Conservation (phyloP, 2,113 vertebrate species). For the Tympanuchus pallidicinctus region DNA sequence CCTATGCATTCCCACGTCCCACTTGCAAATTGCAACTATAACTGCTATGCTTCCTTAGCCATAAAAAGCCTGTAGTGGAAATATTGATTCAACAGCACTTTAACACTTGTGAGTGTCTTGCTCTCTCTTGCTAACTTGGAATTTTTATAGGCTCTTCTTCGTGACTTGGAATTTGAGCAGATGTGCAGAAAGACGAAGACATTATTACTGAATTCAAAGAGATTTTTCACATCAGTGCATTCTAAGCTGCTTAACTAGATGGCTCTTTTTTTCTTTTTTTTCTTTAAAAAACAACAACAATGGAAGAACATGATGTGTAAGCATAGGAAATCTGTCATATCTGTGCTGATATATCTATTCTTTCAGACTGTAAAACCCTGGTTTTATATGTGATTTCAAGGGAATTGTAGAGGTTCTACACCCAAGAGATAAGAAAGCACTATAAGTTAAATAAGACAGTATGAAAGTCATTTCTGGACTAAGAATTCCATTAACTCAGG, state of each 20-base stretch:
- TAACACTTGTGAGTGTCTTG: neutral
- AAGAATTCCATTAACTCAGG: neutral
- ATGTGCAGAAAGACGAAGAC: neutral
- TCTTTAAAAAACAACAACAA: neutral
- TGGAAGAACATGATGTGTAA: neutral
- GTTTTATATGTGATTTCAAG: neutral
- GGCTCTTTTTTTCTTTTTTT: neutral
- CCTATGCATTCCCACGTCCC: rapidly evolving
- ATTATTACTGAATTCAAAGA: neutral
- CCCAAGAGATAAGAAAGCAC: neutral
- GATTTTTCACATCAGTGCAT: slow-evolving; percentile 22
- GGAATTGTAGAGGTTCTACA: neutral
- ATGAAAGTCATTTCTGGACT: slow-evolving; percentile 5
- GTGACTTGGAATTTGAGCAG: slow-evolving; percentile 21
- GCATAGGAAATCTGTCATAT: neutral
- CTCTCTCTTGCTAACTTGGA: neutral
- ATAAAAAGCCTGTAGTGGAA: neutral
- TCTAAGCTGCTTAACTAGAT: slow-evolving; percentile 30
- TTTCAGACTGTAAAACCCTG: neutral
- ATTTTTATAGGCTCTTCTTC: neutral
- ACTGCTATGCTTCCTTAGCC: neutral
- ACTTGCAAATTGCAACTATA: neutral
- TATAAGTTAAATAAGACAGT: neutral
- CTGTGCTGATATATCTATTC: neutral
- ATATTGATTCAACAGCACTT: slow-evolving; percentile 4